Evolutionary conservation across 2,113 vertebrate genomes (phyloP).

Genomic region (Blennius ocellaris): DNA sequence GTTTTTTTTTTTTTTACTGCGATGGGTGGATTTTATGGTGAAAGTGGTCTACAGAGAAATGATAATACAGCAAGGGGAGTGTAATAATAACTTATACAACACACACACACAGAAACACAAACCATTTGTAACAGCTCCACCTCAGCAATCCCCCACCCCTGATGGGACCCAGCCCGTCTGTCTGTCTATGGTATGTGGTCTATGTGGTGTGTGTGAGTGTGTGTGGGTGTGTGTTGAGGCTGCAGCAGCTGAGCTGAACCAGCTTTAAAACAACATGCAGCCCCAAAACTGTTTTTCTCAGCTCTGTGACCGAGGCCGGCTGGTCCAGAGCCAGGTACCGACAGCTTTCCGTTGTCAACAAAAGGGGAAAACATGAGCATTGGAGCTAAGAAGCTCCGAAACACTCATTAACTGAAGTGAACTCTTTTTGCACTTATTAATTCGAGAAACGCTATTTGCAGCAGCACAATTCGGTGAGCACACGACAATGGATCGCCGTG

Average conservation of each 20-base stretch:
- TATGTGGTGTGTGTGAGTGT: conserved; percentile 29
- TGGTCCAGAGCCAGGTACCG: background rate
- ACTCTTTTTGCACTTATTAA: conserved; percentile 5
- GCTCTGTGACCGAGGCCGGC: background rate
- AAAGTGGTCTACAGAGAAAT: conserved; percentile 10
- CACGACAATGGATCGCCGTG: conserved; percentile 1
- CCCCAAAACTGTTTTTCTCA: conserved; percentile 55
- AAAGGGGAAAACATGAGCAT: background rate
- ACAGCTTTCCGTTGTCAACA: conserved; percentile 12
- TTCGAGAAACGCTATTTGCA: background rate
- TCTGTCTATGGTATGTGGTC: conserved; percentile 70
- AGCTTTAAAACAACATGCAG: conserved; percentile 52
- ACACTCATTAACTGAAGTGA: background rate
- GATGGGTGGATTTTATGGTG: background rate
- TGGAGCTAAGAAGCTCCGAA: background rate
- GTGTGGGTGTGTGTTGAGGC: background rate
- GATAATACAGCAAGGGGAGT: background rate
- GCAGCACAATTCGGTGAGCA: conserved; percentile 4
- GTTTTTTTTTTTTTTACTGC: conserved; percentile 14
- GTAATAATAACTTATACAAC: conserved; percentile 5
- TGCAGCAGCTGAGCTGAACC: conserved; percentile 61
- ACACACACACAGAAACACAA: conserved; percentile 22
- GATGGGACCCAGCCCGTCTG: conserved; percentile 54
- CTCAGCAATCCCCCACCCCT: conserved; percentile 13
- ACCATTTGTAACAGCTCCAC: conserved; percentile 15